Conservation (phyloP, 2,113 vertebrate species). For the Suricata suricatta region DNA sequence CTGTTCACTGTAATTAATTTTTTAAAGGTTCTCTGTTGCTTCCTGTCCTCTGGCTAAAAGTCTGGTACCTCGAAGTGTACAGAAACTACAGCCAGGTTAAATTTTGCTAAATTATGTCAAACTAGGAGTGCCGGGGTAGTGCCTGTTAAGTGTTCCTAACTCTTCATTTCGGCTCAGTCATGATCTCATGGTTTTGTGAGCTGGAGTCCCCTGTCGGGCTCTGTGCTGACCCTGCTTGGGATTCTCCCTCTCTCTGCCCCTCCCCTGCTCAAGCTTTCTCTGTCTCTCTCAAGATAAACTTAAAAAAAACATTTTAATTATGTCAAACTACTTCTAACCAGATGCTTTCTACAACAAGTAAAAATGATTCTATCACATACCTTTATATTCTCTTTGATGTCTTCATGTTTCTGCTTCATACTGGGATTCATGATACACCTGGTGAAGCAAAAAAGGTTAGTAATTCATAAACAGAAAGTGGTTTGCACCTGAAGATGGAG, state of each 20-base stretch:
- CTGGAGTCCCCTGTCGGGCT: too few relatives aligned
- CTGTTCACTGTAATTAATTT: background rate
- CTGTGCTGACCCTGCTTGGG: too few relatives aligned
- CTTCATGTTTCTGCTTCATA: conserved; percentile 84
- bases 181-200: too few relatives aligned
- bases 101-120: background rate
- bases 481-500: background rate
- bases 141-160: too few relatives aligned
- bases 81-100: background rate
- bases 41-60: background rate
- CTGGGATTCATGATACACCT: conserved; percentile 81
- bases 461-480: background rate
- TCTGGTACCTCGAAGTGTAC: background rate
- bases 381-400: conserved; percentile 83
- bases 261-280: too few relatives aligned
- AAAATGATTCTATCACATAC: conserved; percentile 79
- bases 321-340: background rate
- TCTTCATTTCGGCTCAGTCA: too few relatives aligned
- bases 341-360: background rate
- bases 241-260: too few relatives aligned
- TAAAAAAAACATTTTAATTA: background rate
- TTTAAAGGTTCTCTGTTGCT: background rate
- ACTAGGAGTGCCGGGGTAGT: background rate
- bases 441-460: background rate
- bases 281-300: too few relatives aligned